Conservation (phyloP, 2,888 invertebrate genomes). For the Caenorhabditis wallacei region DNA sequence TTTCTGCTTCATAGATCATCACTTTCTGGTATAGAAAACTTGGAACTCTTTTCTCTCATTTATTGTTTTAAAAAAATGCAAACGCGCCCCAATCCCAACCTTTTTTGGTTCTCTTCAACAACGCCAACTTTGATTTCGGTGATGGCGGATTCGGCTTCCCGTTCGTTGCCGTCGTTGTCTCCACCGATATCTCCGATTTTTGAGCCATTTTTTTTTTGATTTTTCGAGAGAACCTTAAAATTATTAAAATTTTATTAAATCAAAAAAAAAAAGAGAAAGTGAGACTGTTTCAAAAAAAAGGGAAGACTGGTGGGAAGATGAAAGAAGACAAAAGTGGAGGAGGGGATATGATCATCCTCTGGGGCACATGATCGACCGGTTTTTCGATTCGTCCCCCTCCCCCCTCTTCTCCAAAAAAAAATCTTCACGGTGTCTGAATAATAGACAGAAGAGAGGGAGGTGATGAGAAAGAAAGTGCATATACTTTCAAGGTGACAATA, state of each 20-base stretch:
- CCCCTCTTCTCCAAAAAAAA: neutral
- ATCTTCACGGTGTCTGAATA: neutral
- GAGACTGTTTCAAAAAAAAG: conserved; percentile 24
- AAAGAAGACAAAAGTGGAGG: conserved; percentile 3
- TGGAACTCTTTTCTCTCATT: conserved; percentile 4
- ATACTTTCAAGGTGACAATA: no score
- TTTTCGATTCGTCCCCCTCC: conserved; percentile 10
- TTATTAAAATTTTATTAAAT: neutral
- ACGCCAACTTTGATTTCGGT: conserved; percentile 73
- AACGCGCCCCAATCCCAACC: conserved; percentile 36
- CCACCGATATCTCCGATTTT: conserved; percentile 64
- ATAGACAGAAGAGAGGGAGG: neutral
- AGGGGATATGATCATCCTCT: conserved; percentile 11
- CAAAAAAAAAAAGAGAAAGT: conserved; percentile 41
- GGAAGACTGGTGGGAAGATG: neutral
- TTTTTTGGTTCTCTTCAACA: conserved; percentile 76
- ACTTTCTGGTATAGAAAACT: neutral
- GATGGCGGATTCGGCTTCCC: conserved; percentile 70
- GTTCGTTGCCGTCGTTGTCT: conserved; percentile 18
- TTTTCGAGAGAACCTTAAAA: conserved; percentile 10
- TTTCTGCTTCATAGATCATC: conserved; percentile 38
- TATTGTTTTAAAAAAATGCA: neutral
- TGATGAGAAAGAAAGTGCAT: neutral
- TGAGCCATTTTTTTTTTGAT: conserved; percentile 64
- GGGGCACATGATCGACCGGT: conserved; percentile 62